A percentile compares a stretch with the other conserved stretches of the same genome.
These are phyloP conservation scores for Misgurnus mizolepis DNA, from an alignment of 2,113 vertebrate species.

Conservation along the genomic window DNA sequence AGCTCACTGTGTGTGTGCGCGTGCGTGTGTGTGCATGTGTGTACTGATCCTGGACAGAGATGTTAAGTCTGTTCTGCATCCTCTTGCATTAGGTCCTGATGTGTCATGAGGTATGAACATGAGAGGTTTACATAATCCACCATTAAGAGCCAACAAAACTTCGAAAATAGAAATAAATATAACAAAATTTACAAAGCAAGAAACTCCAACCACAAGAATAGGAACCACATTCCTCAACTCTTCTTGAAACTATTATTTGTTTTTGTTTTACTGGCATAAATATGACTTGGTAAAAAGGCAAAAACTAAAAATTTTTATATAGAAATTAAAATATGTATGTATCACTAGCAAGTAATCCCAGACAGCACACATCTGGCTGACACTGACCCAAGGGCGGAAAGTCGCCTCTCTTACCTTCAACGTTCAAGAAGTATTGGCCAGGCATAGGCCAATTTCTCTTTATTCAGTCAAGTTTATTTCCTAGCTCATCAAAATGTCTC, in stretches of 20 bases:
- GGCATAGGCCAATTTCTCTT: no score
- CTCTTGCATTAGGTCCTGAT: conserved; percentile 15
- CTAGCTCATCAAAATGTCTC: no score
- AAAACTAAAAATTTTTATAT: no score
- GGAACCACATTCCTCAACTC: background rate
- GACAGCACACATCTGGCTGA: no score
- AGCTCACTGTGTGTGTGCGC: conserved; percentile 38
- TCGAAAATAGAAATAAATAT: conserved; percentile 8
- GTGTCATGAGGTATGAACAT: conserved; percentile 25
- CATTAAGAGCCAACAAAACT: background rate
- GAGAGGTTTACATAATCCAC: conserved; percentile 2
- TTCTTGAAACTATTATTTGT: background rate
- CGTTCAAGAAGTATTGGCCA: no score
- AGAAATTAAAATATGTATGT: no score
- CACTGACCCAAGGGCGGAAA: no score
- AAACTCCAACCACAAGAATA: background rate
- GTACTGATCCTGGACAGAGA: conserved; percentile 19
- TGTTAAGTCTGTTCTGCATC: conserved; percentile 40
- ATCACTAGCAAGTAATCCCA: no score
- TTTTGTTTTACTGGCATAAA: background rate
- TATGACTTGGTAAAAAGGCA: background rate
- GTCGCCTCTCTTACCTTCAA: no score
- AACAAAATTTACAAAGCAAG: conserved; percentile 31
- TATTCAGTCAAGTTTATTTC: no score
- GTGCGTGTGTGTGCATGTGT: background rate